Conservation (phyloP, 2,888 invertebrate species). For the Agrochola lota region DNA sequence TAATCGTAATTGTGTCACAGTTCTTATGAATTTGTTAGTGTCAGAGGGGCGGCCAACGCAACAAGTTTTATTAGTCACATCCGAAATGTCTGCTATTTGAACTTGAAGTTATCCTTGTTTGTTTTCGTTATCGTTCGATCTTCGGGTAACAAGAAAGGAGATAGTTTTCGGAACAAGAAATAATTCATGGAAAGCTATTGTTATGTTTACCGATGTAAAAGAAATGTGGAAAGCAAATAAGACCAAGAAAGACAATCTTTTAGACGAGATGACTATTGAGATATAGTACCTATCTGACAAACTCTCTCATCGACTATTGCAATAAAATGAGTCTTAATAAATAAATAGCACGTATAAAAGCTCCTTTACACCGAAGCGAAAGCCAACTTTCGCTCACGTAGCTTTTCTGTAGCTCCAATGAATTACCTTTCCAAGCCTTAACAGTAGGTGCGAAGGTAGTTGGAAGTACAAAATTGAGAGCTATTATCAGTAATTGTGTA, state of each 20-base stretch:
- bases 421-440: slow-evolving; percentile 64
- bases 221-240: slow-evolving; percentile 40
- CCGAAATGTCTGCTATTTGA: slow-evolving; percentile 52
- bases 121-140: slow-evolving; percentile 60
- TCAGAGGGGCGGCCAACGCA: slow-evolving; percentile 30
- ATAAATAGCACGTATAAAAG: slow-evolving; percentile 56
- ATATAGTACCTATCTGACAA: slow-evolving; percentile 19
- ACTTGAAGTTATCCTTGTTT: slow-evolving; percentile 63
- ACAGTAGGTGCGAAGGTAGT: slow-evolving; percentile 60
- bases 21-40: slow-evolving; percentile 26
- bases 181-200: slow-evolving; percentile 32
- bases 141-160: slow-evolving; percentile 32
- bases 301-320: slow-evolving; percentile 63
- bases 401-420: slow-evolving; percentile 64
- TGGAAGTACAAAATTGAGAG: slow-evolving; percentile 67
- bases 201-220: slow-evolving; percentile 33
- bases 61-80: slow-evolving; percentile 52
- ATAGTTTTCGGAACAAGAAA: slow-evolving; percentile 40
- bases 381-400: slow-evolving; percentile 69
- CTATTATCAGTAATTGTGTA: slow-evolving; percentile 75
- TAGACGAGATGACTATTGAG: slow-evolving; percentile 9
- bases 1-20: slow-evolving; percentile 13
- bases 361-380: slow-evolving; percentile 57
- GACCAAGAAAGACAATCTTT: slow-evolving; percentile 15
- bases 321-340: slow-evolving; percentile 64